Evolutionary conservation across 1,140 invertebrate genomes (phyloP), one percentile per base, ranked within the genome.

Genomic region (Portunus trituberculatus): DNA sequence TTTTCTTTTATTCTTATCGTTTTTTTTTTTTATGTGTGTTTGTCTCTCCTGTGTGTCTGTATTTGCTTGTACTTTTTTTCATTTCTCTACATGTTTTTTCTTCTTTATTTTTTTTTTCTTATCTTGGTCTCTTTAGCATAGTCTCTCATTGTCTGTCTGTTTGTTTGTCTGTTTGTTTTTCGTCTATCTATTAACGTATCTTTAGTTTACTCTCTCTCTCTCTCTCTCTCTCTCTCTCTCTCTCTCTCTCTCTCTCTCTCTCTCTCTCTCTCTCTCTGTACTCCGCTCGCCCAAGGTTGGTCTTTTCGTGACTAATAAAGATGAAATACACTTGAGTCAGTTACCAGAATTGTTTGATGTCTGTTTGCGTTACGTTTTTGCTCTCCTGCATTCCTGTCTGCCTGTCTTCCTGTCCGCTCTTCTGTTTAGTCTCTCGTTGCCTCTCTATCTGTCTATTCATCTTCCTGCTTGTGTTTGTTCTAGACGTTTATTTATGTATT

Each of bases 211-310:
- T 90, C 88, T 90, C 88, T 90, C 88, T 39, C 32, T 88, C 86
- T 45, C 86, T 88, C 86, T 88, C 86, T 45, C 86, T 88, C 86
- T 88, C 45, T 45, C 86, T 88, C 86, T 88, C 86, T 45, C 86
- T 88, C 45, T 88, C 86, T 45, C 86, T 88, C 45, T 88, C 86
- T 88, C 86, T 88, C 86, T 88, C 86, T 88, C 86, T 88, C 86
- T 88, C 86, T 88, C 86, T 88, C 86, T 88, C 86, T 46, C 86
- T 88, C 86, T 45, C 86, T 90, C n/a, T 76, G 52, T 59, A 59
- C 16, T 6, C 39, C 1, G 39, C 3, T 59, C 52, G 52, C 12
- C 52, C 2, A 10, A 14, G 0, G 52, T 1, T 12, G 7, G 67
- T n/a, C 67, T 16, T 76, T 76, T 76, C 67, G 67, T 76, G 67